Evolutionary conservation across 2,113 vertebrate genomes (phyloP).

Genomic region (Sapayoa aenigma): DNA sequence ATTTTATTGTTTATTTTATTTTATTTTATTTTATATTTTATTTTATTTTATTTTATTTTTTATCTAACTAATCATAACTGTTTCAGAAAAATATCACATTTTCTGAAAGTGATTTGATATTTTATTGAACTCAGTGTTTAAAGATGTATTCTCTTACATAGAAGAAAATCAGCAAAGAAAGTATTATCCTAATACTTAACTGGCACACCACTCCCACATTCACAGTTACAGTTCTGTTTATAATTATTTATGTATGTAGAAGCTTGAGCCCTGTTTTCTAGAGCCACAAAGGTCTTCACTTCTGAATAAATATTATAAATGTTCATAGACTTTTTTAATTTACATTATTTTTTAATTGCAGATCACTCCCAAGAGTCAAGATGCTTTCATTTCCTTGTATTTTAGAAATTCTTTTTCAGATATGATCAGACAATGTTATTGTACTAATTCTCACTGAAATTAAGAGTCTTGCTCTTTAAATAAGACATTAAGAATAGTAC

Average conservation of each 20-base stretch:
- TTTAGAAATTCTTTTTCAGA: neutral
- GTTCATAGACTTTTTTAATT: neutral
- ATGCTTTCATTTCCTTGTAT: neutral
- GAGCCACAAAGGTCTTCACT: neutral
- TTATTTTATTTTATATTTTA: too few species aligned
- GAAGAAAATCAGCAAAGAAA: neutral
- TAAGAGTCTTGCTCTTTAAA: neutral
- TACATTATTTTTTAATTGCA: neutral
- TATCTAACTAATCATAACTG: neutral
- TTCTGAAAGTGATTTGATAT: neutral
- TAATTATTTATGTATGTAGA: neutral
- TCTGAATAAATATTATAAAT: neutral
- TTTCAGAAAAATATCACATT: neutral
- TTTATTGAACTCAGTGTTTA: neutral
- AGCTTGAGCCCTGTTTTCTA: neutral
- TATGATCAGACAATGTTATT: neutral
- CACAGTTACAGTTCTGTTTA: neutral
- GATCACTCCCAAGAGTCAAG: neutral
- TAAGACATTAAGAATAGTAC: neutral
- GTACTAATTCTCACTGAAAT: neutral
- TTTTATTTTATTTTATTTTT: too few species aligned
- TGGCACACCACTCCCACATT: neutral
- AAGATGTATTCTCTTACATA: neutral
- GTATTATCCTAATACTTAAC: neutral
- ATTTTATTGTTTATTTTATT: too few species aligned